Evolutionary conservation across 2,797 vertebrate species (phyloP), one percentile per base, ranked within the genome.

Genomic region (Anguilla anguilla): DNA sequence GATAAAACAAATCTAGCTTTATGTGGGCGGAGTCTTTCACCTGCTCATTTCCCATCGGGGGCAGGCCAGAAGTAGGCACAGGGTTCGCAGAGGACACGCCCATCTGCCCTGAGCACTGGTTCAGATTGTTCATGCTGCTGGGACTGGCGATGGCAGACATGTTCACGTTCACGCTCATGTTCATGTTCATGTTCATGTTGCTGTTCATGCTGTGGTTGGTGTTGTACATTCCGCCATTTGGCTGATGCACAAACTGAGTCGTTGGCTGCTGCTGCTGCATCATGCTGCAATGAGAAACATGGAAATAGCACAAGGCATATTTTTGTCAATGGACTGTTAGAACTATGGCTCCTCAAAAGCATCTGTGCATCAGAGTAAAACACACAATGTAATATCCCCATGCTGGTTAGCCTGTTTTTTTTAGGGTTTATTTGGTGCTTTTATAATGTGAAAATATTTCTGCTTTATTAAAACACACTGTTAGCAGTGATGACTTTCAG

Each of bases 21-120:
- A 46, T 46, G 43, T 46, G 43, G 43, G 5, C 10, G 31, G 43
- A 6, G 79, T 77, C 57, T 86, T 95, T 96, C 92, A 99, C 98
- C 98, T 98, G 98, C 95, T 99, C 98, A 88, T 97, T 97, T 94
- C 97, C 98, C 97, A 99, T 97, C 94, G 98, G 97, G 94, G 98
- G 96, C 94, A 99, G 94, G 91, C 97, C 95, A 86, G 97, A 97
- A 77, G 98, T 97, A 94, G 98, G 97, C 96, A 98, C 98, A 89
- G 98, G 97, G 95, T 97, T 96, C 97, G 98, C 97, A 95, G 98
- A 98, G 92, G 97, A 97, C 96, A 97, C 97, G 92, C 96, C 97
- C 97, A 99, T 98, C 97, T 99, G 98, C 91, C 97, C 97, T 53
- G 96, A 96, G 97, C 99, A 97, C 97, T 98, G 98, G 94, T 97